Evolutionary conservation across 2,797 vertebrate species (phyloP), one percentile per base, ranked within the genome.

Genomic region (Phyllotis vaccarum): DNA sequence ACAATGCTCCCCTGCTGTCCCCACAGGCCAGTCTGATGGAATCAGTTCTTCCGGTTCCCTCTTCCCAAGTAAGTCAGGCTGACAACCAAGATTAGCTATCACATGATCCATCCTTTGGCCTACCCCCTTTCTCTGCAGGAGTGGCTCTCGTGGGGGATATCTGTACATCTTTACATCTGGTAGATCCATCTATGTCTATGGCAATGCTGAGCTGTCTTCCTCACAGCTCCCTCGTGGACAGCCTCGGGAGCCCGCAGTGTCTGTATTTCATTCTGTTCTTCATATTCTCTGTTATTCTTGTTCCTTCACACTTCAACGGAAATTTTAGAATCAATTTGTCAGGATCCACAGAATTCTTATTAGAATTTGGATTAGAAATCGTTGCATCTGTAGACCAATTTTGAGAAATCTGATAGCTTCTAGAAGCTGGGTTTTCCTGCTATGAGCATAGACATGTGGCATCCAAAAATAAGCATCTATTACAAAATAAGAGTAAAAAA

Each of bases 161-260:
- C 22, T 21, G 0, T 0, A 24, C 17, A 49, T 0, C n/a, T 4
- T 24, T 0, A 1, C 29, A 3, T 49, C 13, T 2, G 31, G 58
- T n/a, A 46, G 1, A 1, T 13, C 3, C 49, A 13, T 70, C 40
- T 7, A 6, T 6, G 10, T 54, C 34, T 31, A 21, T 0, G n/a
- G 17, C 5, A 29, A 10, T 6, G 5, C 0, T 2, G 0, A 0
- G 0, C 24, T 24, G 19, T 1, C 66, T 17, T 0, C 1, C 52
- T 29, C 10, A 0, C 6, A 1, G 60, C 11, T 37, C 34, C 13
- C 24, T 31, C 8, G 0, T 1, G 46, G 19, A 6, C 3, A 14
- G 6, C 19, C 3, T 13, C 0, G 2, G 3, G 0, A 0, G 5
- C 22, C 4, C 34, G 5, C 0, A 1, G 2, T 11, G 8, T 5